Percentiles rank a stretch among this genome's conserved stretches.
Evolutionary conservation across 2,113 vertebrate species (phyloP).

Genomic region (Pholis gunnellus): DNA sequence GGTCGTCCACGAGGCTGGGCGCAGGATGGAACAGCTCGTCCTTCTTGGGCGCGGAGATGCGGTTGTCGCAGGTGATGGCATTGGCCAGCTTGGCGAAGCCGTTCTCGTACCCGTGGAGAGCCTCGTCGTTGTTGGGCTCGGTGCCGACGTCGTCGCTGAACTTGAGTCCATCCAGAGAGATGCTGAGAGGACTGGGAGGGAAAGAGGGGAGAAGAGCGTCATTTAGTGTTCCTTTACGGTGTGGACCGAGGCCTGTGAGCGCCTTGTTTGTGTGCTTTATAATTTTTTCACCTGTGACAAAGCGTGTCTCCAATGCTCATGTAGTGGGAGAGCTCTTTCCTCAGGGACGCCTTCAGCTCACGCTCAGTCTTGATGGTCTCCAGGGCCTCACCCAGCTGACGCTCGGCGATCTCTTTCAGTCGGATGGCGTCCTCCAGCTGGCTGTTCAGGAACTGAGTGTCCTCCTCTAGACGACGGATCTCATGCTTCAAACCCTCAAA

Average conservation of each 20-base stretch:
- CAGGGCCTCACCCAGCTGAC: constrained; percentile 94
- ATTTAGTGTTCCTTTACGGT: background rate
- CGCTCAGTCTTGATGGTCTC: constrained; percentile 97
- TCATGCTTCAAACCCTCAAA: constrained; percentile 99
- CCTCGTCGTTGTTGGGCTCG: constrained; percentile 94
- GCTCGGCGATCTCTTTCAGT: constrained; percentile 95
- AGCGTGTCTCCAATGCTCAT: constrained; percentile 95
- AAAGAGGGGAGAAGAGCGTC: background rate
- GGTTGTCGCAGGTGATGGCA: constrained; percentile 83
- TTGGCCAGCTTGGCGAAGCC: constrained; percentile 88
- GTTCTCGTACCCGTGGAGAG: constrained; percentile 90
- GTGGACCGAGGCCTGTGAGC: background rate
- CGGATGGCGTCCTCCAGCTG: constrained; percentile 97
- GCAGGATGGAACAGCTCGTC: constrained; percentile 87
- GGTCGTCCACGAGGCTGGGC: constrained; percentile 95
- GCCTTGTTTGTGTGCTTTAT: background rate
- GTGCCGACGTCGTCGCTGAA: constrained; percentile 87
- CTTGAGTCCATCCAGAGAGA: constrained; percentile 95
- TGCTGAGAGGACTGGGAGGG: constrained; percentile 85
- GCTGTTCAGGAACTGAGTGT: constrained; percentile 96
- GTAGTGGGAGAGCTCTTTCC: constrained; percentile 97
- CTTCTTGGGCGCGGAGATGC: constrained; percentile 87
- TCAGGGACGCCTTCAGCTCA: constrained; percentile 95
- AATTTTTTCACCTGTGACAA: constrained; percentile 71
- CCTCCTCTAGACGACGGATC: constrained; percentile 96